Evolutionary conservation across 1,140 invertebrate species (phyloP).

Genomic region (Ips nitidus): DNA sequence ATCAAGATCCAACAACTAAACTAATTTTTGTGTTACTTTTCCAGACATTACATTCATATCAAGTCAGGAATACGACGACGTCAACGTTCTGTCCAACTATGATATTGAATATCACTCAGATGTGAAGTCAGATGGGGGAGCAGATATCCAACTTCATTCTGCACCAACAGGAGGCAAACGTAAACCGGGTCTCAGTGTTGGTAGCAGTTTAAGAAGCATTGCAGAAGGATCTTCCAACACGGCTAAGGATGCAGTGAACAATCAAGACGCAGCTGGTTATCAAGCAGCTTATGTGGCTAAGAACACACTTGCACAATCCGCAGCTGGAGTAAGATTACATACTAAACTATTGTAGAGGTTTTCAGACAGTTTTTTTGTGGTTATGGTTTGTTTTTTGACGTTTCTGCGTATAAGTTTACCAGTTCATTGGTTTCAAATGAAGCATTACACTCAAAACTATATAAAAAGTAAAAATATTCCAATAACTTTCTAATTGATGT

Average conservation of each 20-base stretch:
- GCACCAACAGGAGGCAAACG: conserved; percentile 35
- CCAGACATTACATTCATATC: conserved; percentile 22
- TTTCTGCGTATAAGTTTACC: background rate
- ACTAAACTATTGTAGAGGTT: conserved; percentile 3
- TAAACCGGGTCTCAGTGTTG: conserved; percentile 48
- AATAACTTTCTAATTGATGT: too few relatives aligned
- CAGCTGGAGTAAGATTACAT: conserved; percentile 57
- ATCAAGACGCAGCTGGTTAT: conserved; percentile 65
- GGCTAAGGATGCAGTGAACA: conserved; percentile 66
- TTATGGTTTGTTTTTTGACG: background rate
- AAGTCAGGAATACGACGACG: conserved; percentile 39
- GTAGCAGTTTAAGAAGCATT: conserved; percentile 55
- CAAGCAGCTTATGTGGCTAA: conserved; percentile 72
- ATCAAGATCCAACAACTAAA: too few relatives aligned
- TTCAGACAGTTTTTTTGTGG: background rate
- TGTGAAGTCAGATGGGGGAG: conserved; percentile 25
- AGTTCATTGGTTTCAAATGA: background rate
- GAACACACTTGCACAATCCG: conserved; percentile 68
- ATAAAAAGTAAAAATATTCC: too few relatives aligned
- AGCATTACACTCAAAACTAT: too few relatives aligned
- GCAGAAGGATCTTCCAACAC: conserved; percentile 71
- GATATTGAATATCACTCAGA: conserved; percentile 36
- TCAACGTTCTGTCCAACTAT: conserved; percentile 39
- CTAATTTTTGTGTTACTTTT: background rate
- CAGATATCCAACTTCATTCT: conserved; percentile 14